phyloP scores from a whole-genome alignment of 2,113 vertebrate genomes.

The Athene noctua region DNA sequence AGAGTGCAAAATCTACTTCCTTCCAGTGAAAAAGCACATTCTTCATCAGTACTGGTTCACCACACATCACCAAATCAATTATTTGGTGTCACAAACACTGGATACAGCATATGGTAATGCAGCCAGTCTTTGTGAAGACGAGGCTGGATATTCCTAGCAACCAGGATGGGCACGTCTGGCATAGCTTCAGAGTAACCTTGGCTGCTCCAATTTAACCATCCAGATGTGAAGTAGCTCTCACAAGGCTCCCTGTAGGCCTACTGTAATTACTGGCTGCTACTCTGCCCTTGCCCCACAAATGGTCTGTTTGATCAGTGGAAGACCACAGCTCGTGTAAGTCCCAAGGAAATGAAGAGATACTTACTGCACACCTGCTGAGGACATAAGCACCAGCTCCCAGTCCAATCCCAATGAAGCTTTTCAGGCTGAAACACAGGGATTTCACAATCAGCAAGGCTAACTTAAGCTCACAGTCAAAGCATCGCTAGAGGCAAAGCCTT shows the following conservation, averaged over 20 bases:
- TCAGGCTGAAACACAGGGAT: slow-evolving; percentile 80
- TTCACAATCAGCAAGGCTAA: background rate
- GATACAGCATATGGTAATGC: background rate
- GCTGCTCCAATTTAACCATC: background rate
- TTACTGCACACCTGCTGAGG: slow-evolving; percentile 90
- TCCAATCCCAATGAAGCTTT: slow-evolving; percentile 89
- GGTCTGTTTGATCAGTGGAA: background rate
- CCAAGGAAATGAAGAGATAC: slow-evolving; percentile 57
- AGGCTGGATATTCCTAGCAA: background rate
- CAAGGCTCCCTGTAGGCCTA: background rate
- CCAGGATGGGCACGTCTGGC: background rate
- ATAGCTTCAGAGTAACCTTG: background rate
- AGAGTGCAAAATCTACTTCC: background rate
- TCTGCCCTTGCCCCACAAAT: background rate
- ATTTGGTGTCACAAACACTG: background rate
- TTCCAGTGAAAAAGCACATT: background rate
- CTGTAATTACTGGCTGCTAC: background rate
- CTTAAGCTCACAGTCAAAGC: background rate
- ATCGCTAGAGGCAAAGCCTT: background rate
- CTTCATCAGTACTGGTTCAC: background rate
- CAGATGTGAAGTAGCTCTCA: background rate
- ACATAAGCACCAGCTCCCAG: slow-evolving; percentile 90
- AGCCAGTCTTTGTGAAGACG: background rate
- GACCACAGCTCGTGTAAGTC: background rate
- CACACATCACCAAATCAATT: background rate